These are phyloP conservation scores for Amblyopsis hoosieri DNA, from an alignment of 2,797 vertebrate genomes.

Conservation along the genomic window DNA sequence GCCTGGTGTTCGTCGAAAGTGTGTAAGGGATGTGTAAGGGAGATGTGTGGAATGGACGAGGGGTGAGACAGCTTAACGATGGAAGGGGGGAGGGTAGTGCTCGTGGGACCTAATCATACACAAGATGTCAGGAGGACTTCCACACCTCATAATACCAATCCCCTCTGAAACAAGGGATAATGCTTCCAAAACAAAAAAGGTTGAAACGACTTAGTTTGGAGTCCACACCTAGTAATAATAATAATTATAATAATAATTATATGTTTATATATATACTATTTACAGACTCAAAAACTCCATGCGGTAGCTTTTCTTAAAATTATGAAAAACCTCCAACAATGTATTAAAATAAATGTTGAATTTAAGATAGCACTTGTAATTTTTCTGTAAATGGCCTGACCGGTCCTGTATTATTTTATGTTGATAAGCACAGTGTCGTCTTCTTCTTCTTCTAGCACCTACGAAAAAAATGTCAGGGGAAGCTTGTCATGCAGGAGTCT, in stretches of 20 bases:
- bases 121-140: conserved; percentile 67
- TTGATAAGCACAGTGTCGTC: conserved; percentile 89
- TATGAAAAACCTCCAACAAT: conserved; percentile 96
- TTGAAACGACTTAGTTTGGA: conserved; percentile 92
- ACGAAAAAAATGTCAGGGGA: conserved; percentile 82
- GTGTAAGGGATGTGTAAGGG: conserved; percentile 39
- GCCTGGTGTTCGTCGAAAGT: conserved; percentile 35
- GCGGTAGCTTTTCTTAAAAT: conserved; percentile 95
- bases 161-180: conserved; percentile 98
- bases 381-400: conserved; percentile 88
- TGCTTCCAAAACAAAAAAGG: conserved; percentile 83
- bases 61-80: conserved; percentile 58
- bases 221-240: conserved; percentile 93
- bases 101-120: conserved; percentile 66
- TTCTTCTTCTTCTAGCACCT: conserved; percentile 87
- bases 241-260: conserved; percentile 87
- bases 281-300: conserved; percentile 98
- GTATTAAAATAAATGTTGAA: conserved; percentile 99
- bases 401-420: conserved; percentile 68
- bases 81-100: conserved; percentile 55
- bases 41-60: conserved; percentile 11
- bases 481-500: conserved; percentile 96
- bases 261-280: conserved; percentile 93
- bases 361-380: conserved; percentile 96
- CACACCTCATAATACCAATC: conserved; percentile 81